Conservation (phyloP, 2,888 invertebrate species). For the Napeogenes sylphis region DNA sequence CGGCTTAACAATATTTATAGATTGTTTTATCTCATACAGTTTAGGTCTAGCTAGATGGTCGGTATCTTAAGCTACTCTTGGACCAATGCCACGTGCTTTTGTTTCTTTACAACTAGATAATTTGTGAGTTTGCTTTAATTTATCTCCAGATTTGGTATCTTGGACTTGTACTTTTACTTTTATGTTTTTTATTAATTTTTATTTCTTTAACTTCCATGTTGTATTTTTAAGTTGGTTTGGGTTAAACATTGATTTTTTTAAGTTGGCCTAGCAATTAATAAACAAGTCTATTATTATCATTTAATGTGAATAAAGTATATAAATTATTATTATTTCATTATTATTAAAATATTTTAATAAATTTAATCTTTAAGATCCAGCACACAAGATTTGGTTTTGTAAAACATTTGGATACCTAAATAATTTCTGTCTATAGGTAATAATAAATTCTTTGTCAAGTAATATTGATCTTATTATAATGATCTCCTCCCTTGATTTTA, state of each 20-base stretch:
- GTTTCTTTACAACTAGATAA: conserved; percentile 9
- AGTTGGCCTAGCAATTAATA: too few species aligned
- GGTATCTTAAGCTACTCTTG: conserved; percentile 14
- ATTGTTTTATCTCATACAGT: conserved; percentile 13
- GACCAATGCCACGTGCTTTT: conserved; percentile 13
- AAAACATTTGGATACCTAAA: too few species aligned
- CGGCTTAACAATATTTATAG: conserved; percentile 11
- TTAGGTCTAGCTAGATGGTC: conserved; percentile 1
- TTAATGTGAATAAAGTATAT: too few species aligned
- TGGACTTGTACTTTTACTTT: neutral
- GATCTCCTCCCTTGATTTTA: conserved; percentile 15
- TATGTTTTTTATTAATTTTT: neutral
- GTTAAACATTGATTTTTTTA: too few species aligned
- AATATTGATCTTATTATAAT: conserved; percentile 25
- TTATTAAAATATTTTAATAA: too few species aligned
- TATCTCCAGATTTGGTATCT: neutral
- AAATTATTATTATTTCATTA: too few species aligned
- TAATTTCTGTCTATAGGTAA: conserved; percentile 2
- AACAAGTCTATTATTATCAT: too few species aligned
- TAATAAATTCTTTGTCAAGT: conserved; percentile 26
- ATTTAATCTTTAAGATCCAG: too few species aligned
- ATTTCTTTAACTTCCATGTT: too few species aligned
- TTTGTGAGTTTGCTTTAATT: conserved; percentile 6
- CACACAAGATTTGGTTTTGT: too few species aligned
- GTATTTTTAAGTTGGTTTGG: too few species aligned